Conservation (phyloP, 1,140 invertebrate species). For the Steinernema feltiae region DNA sequence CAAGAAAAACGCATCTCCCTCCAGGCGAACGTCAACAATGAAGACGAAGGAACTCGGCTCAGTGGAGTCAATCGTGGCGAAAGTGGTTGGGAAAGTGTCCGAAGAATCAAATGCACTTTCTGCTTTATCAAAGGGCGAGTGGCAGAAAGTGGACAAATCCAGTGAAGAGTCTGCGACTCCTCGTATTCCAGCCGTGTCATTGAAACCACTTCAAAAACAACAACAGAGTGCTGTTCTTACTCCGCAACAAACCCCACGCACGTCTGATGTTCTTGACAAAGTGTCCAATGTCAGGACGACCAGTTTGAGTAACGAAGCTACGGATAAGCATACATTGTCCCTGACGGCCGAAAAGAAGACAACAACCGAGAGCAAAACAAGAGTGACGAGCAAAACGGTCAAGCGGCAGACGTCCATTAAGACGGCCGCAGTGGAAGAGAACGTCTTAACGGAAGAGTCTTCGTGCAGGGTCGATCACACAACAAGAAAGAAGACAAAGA, state of each 20-base stretch:
- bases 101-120: background rate
- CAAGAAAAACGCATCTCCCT: too few relatives aligned
- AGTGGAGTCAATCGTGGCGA: background rate
- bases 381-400: constrained; percentile 5
- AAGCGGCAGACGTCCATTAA: background rate
- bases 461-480: background rate
- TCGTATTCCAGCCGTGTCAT: background rate
- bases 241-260: background rate
- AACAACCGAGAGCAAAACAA: constrained; percentile 1
- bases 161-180: background rate
- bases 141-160: background rate
- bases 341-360: background rate
- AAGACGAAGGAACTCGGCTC: background rate
- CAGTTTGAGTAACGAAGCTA: background rate
- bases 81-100: constrained; percentile 9
- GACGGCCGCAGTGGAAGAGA: background rate
- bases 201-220: background rate
- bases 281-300: background rate
- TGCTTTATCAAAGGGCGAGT: background rate
- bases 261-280: background rate
- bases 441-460: background rate
- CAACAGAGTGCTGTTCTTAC: background rate
- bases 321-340: background rate
- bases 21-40: background rate
- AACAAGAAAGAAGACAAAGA: background rate